Evolutionary conservation across 2,113 vertebrate genomes (phyloP).

Genomic region (Hippocampus mohnikei): DNA sequence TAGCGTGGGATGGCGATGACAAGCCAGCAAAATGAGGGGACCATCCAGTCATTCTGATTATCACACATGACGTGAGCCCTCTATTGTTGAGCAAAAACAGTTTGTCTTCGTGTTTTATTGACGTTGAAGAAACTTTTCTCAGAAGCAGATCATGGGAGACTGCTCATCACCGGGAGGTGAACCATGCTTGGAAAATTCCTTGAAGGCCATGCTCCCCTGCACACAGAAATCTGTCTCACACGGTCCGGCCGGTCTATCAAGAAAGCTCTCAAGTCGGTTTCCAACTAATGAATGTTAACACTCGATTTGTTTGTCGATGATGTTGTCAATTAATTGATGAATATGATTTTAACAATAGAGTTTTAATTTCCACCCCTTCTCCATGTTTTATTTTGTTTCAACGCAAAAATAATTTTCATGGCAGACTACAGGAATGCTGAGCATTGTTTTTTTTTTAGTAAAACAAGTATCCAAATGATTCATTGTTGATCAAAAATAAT

Average conservation of each 20-base stretch:
- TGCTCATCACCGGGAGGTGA: slow-evolving; percentile 29
- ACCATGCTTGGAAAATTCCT: slow-evolving; percentile 43
- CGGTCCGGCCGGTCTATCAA: slow-evolving; percentile 24
- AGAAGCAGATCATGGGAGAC: slow-evolving; percentile 12
- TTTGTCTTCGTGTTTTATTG: neutral
- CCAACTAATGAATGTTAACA: too few relatives aligned
- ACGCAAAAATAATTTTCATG: too few relatives aligned
- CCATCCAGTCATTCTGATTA: slow-evolving; percentile 9
- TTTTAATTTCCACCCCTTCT: too few relatives aligned
- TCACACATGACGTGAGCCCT: slow-evolving; percentile 20
- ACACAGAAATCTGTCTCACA: slow-evolving; percentile 25
- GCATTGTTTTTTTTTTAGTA: too few relatives aligned
- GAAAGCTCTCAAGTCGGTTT: neutral
- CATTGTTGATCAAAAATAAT: too few relatives aligned
- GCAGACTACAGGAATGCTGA: too few relatives aligned
- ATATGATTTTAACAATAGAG: too few relatives aligned
- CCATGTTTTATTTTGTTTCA: too few relatives aligned
- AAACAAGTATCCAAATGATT: too few relatives aligned
- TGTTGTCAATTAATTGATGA: too few relatives aligned
- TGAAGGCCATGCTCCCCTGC: slow-evolving; percentile 22
- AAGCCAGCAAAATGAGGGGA: slow-evolving; percentile 2
- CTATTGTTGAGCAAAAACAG: neutral
- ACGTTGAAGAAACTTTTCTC: neutral
- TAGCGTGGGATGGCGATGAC: slow-evolving; percentile 16
- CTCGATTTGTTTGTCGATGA: too few relatives aligned